Evolutionary conservation across 2,888 invertebrate genomes (phyloP).

Genomic region (Iphiclides podalirius): DNA sequence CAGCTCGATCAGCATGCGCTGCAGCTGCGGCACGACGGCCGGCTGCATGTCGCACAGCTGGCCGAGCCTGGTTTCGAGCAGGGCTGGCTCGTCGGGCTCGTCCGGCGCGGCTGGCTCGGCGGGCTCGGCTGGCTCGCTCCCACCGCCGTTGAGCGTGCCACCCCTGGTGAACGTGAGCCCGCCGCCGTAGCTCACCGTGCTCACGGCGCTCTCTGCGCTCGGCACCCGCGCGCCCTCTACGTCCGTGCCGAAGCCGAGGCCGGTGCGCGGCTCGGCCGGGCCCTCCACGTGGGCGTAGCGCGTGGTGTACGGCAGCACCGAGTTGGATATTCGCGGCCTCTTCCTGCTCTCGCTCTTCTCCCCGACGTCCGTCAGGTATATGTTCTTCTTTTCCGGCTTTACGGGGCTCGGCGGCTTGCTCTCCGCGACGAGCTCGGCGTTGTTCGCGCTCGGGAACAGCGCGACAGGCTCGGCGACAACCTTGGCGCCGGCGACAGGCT

Average conservation of each 20-base stretch:
- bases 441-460: constrained; percentile 41
- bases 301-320: constrained; percentile 69
- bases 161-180: constrained; percentile 76
- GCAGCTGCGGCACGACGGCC: constrained; percentile 68
- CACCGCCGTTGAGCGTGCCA: constrained; percentile 63
- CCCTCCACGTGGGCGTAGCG: constrained; percentile 72
- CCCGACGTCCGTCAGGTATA: constrained; percentile 52
- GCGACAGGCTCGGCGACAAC: no score
- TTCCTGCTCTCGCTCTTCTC: constrained; percentile 54
- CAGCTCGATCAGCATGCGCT: constrained; percentile 78
- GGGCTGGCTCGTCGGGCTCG: not conserved
- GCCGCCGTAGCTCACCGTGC: constrained; percentile 62
- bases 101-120: not conserved
- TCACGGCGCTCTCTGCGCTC: constrained; percentile 51
- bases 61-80: constrained; percentile 57
- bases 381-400: constrained; percentile 58
- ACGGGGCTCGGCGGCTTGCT: constrained; percentile 29
- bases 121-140: not conserved
- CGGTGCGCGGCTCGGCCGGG: constrained; percentile 66
- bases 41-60: constrained; percentile 73
- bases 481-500: no score
- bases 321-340: constrained; percentile 68
- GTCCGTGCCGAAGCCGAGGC: constrained; percentile 67
- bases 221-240: constrained; percentile 35
- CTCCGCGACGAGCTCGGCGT: constrained; percentile 34